Conservation (phyloP, 92 coral and sea anemone species). For the Scolanthus callimorphus region DNA sequence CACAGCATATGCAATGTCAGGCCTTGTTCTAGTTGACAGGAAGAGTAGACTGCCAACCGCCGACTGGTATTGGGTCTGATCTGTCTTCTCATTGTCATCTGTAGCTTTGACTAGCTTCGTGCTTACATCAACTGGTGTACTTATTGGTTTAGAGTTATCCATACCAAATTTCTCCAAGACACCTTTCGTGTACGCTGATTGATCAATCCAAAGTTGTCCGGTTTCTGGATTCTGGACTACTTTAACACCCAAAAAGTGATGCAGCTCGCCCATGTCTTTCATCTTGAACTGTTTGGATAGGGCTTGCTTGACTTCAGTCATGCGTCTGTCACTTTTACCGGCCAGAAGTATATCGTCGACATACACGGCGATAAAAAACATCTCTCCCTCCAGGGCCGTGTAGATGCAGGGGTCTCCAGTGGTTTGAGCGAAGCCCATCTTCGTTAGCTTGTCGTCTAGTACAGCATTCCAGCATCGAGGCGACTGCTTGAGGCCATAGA, state of each 20-base stretch:
- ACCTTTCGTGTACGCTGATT: conserved; percentile 16
- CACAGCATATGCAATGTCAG: conserved; percentile 42
- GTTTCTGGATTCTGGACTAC: conserved; percentile 33
- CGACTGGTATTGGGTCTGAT: conserved; percentile 20
- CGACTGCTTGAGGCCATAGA: conserved; percentile 61
- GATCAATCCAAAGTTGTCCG: conserved; percentile 31
- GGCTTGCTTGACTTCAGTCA: conserved; percentile 30
- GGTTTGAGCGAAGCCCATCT: conserved; percentile 37
- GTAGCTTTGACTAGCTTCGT: conserved; percentile 30
- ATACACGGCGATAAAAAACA: conserved; percentile 36
- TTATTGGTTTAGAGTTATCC: conserved; percentile 38
- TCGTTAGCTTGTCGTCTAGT: conserved; percentile 23
- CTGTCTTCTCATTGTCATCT: conserved; percentile 15
- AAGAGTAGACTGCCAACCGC: conserved; percentile 36
- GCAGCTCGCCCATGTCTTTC: conserved; percentile 51
- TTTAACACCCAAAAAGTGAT: conserved; percentile 28
- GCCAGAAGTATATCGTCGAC: conserved; percentile 38
- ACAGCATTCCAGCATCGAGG: conserved; percentile 52
- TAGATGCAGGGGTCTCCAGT: too few relatives aligned
- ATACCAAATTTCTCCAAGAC: conserved; percentile 41
- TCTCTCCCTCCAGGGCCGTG: conserved; percentile 47
- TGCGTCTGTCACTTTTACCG: conserved; percentile 22
- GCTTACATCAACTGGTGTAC: conserved; percentile 42
- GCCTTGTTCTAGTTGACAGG: conserved; percentile 37
- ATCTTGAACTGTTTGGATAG: conserved; percentile 30